Conservation (phyloP, 2,797 vertebrate genomes). For the Lates japonicus region DNA sequence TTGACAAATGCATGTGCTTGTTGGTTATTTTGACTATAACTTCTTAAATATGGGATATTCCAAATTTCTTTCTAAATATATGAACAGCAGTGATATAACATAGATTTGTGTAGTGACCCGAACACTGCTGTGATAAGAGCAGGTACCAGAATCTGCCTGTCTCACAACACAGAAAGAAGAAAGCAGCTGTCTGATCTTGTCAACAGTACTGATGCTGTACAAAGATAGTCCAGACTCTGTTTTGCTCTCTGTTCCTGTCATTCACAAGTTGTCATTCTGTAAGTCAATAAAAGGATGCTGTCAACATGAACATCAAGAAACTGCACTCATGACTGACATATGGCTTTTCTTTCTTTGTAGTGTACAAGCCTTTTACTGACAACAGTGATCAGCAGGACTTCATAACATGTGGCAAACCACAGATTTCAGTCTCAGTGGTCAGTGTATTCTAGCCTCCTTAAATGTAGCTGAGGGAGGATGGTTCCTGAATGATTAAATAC, state of each 20-base stretch:
- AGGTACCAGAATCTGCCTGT: slow-evolving; percentile 10
- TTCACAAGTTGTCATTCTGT: slow-evolving; percentile 37
- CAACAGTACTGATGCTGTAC: slow-evolving; percentile 14
- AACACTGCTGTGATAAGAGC: slow-evolving; percentile 12
- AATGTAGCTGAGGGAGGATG: neutral
- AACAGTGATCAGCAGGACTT: slow-evolving; percentile 1
- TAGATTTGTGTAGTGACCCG: slow-evolving; percentile 23
- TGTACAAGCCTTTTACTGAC: slow-evolving; percentile 3
- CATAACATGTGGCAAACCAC: neutral
- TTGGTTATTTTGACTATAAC: neutral
- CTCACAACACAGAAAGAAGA: slow-evolving; percentile 18
- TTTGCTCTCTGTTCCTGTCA: slow-evolving; percentile 27
- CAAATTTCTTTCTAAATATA: slow-evolving; percentile 11
- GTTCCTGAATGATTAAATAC: neutral
- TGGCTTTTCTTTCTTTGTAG: slow-evolving; percentile 2
- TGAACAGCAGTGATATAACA: slow-evolving; percentile 8
- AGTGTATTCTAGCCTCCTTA: neutral
- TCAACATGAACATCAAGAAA: slow-evolving; percentile 39
- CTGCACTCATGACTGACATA: slow-evolving; percentile 21
- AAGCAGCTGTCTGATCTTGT: slow-evolving; percentile 36
- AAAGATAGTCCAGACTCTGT: slow-evolving; percentile 19
- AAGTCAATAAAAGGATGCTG: slow-evolving; percentile 35
- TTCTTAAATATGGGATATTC: neutral
- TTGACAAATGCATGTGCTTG: neutral
- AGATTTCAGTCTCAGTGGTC: neutral